Percentiles rank a stretch among this genome's conserved stretches.
phyloP scores from a whole-genome alignment of 2,113 vertebrate species.

The Pheucticus melanocephalus region DNA sequence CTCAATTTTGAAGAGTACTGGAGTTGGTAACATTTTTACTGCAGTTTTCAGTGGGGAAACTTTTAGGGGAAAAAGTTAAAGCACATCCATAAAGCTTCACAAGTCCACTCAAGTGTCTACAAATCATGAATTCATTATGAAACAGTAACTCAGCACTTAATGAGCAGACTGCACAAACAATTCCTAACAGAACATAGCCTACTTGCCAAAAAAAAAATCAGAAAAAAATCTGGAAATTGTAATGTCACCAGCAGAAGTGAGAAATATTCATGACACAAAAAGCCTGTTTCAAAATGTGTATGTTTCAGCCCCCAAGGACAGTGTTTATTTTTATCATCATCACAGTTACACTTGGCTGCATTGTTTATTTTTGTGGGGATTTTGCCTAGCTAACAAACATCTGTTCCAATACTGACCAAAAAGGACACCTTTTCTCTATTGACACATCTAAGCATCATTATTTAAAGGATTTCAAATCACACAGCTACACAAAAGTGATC shows the following conservation, averaged over 20 bases:
- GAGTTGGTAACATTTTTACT: not conserved
- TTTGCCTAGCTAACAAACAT: not conserved
- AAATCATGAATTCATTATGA: not conserved
- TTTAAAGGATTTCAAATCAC: not conserved
- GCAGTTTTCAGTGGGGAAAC: not conserved
- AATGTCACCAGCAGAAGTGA: not conserved
- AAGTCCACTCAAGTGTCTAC: not conserved
- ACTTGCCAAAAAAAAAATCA: not conserved
- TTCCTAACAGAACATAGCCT: not conserved
- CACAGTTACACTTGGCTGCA: not conserved
- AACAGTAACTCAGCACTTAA: not conserved
- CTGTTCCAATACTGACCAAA: not conserved
- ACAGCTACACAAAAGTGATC: not conserved
- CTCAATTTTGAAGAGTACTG: not conserved
- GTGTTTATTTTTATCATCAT: not conserved
- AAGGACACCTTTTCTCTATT: not conserved
- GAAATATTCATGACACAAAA: not conserved
- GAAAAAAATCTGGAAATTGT: not conserved
- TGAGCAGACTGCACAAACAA: not conserved
- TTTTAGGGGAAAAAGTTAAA: not conserved
- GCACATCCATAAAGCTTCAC: not conserved
- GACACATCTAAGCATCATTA: not conserved
- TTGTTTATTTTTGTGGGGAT: not conserved
- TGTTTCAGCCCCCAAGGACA: not conserved
- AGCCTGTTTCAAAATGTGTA: not conserved